Percentiles rank a stretch among this genome's conserved stretches.
These are phyloP conservation scores for Pipa parva DNA, from an alignment of 2,113 vertebrate species.

Conservation along the genomic window DNA sequence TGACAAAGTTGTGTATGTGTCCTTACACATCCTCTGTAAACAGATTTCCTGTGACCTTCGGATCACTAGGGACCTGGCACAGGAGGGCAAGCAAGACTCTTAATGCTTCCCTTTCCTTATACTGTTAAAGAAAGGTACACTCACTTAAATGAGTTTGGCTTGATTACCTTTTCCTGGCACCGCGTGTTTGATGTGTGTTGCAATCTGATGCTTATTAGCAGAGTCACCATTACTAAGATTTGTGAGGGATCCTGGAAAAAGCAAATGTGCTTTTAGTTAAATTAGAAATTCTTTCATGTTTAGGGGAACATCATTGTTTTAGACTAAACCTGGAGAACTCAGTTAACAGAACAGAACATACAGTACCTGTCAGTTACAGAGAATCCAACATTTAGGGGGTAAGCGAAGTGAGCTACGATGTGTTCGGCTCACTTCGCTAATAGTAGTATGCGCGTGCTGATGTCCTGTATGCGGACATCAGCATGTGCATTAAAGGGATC, in stretches of 20 bases:
- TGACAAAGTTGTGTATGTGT: neutral
- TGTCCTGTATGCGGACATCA: too few species aligned
- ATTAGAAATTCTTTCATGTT: neutral
- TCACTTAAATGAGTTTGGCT: neutral
- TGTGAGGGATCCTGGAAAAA: neutral
- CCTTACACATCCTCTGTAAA: slow-evolving; percentile 12
- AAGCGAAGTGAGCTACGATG: too few species aligned
- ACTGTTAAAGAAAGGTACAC: neutral
- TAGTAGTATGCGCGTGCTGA: too few species aligned
- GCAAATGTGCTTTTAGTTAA: neutral
- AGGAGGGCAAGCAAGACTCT: neutral
- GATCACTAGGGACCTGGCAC: slow-evolving; percentile 2
- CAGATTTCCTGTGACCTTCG: slow-evolving; percentile 12
- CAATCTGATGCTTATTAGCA: neutral
- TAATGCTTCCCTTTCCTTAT: neutral
- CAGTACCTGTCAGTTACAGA: too few species aligned
- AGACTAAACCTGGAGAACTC: too few species aligned
- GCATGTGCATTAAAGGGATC: too few species aligned
- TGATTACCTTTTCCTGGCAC: neutral
- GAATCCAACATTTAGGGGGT: too few species aligned
- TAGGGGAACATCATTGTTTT: too few species aligned
- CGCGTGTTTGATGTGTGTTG: neutral
- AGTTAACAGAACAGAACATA: too few species aligned
- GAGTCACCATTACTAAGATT: neutral
- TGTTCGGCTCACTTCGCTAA: too few species aligned